These are phyloP conservation scores for Dasyprocta punctata DNA, from an alignment of 2,113 vertebrate species.

Conservation along the genomic window DNA sequence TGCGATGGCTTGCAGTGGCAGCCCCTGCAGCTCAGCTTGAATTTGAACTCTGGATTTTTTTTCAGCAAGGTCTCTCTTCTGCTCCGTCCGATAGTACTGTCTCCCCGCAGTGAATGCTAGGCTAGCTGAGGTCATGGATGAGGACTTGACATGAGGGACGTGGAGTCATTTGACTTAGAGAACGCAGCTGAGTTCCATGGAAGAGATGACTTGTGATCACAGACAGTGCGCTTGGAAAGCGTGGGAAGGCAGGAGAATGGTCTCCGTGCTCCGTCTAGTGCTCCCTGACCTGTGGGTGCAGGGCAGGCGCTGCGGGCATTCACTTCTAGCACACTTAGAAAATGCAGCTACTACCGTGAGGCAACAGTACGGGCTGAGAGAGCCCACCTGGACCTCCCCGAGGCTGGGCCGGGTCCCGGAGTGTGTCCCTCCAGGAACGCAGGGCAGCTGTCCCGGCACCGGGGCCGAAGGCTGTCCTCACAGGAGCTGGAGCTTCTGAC, in stretches of 20 bases:
- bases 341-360: rapidly evolving
- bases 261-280: rapidly evolving
- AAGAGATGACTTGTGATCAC: rapidly evolving
- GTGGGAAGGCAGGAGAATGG: too few species aligned
- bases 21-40: not conserved
- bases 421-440: rapidly evolving
- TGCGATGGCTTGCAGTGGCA: rapidly evolving
- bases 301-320: not conserved
- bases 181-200: rapidly evolving
- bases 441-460: not conserved
- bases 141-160: rapidly evolving
- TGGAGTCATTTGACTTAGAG: not conserved
- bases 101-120: not conserved
- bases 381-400: rapidly evolving
- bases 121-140: rapidly evolving
- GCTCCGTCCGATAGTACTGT: rapidly evolving
- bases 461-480: rapidly evolving
- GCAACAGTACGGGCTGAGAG: rapidly evolving
- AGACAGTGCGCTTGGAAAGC: rapidly evolving
- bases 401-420: not conserved
- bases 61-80: too few species aligned
- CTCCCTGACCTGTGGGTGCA: rapidly evolving
- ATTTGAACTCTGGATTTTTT: too few species aligned
- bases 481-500: rapidly evolving
- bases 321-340: rapidly evolving